Conservation (phyloP, 2,797 vertebrate genomes). For the Gallirallus australis region DNA sequence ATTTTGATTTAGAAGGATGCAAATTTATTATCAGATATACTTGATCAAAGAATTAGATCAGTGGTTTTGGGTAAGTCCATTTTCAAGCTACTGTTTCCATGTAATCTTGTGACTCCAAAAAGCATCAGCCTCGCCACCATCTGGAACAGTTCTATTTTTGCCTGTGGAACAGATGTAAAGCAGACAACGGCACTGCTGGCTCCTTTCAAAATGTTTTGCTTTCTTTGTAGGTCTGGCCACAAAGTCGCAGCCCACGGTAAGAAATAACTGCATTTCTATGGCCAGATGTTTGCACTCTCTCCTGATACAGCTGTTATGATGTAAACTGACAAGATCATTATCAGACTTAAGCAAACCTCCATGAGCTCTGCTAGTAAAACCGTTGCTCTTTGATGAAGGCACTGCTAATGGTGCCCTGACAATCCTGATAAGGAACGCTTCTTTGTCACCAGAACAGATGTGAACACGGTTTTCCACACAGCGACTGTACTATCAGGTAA, state of each 20-base stretch:
- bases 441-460: neutral
- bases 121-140: neutral
- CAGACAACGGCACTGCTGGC: neutral
- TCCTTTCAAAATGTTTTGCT: neutral
- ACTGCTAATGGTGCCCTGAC: neutral
- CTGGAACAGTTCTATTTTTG: neutral
- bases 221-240: neutral
- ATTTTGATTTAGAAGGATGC: neutral
- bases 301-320: neutral
- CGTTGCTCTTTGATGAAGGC: neutral
- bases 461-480: neutral
- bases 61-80: neutral
- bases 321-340: neutral
- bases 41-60: neutral
- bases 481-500: neutral
- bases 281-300: neutral
- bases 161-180: neutral
- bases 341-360: neutral
- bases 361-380: neutral
- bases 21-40: neutral
- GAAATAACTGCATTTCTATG: neutral
- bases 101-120: neutral
- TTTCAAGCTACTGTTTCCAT: neutral
- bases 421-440: neutral
- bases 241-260: neutral